phyloP scores from a whole-genome alignment of 1,140 invertebrate genomes.

The Lasioglossum albipes region DNA sequence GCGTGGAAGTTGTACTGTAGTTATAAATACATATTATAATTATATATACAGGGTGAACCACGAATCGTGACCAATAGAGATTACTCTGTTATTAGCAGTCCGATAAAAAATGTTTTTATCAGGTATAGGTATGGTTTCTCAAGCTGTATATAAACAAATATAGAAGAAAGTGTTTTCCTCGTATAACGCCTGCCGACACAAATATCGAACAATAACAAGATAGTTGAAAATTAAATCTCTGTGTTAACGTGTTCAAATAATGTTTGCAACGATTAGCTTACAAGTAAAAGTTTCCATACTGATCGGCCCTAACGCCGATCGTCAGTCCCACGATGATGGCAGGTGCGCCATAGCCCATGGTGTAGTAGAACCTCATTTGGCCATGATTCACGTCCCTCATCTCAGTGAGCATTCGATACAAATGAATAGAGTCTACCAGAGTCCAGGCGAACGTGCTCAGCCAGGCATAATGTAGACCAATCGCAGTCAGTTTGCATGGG shows the following conservation, averaged over 20 bases:
- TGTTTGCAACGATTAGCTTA: constrained; percentile 81
- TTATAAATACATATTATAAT: too few species aligned
- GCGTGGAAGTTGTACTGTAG: too few species aligned
- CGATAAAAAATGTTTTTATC: too few species aligned
- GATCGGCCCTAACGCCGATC: constrained; percentile 95
- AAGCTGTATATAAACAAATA: too few species aligned
- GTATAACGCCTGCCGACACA: too few species aligned
- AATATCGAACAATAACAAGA: too few species aligned
- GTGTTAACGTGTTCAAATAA: not conserved
- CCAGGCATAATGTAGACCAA: constrained; percentile 96
- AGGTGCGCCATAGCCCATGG: constrained; percentile 96
- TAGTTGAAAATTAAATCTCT: not conserved
- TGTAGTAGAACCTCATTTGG: constrained; percentile 95
- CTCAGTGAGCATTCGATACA: constrained; percentile 96
- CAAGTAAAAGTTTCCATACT: constrained; percentile 96
- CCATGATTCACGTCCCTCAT: constrained; percentile 98
- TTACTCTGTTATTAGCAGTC: too few species aligned
- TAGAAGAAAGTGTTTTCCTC: too few species aligned
- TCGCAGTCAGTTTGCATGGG: constrained; percentile 93
- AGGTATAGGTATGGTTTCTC: too few species aligned
- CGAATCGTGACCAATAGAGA: too few species aligned
- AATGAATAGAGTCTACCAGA: constrained; percentile 93
- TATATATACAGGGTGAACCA: too few species aligned
- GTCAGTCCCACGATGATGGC: constrained; percentile 94
- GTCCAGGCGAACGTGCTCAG: constrained; percentile 94